These are phyloP conservation scores for Hoplodrina blanda DNA, from an alignment of 2,888 invertebrate genomes.

Conservation along the genomic window DNA sequence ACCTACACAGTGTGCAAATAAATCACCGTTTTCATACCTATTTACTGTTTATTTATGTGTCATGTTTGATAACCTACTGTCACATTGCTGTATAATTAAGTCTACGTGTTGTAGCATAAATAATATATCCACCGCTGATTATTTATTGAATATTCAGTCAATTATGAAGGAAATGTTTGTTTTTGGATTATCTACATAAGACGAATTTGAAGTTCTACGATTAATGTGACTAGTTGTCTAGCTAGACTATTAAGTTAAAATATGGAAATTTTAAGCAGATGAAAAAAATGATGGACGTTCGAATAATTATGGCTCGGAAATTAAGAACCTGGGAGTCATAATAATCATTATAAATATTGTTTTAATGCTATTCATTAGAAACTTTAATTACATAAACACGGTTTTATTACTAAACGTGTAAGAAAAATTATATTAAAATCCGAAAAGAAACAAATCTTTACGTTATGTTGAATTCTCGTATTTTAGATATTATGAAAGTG, in stretches of 20 bases:
- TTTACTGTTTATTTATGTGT: slow-evolving; percentile 57
- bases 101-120: slow-evolving; percentile 51
- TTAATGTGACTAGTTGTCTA: slow-evolving; percentile 24
- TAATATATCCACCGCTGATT: slow-evolving; percentile 33
- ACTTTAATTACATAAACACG: slow-evolving; percentile 21
- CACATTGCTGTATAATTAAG: slow-evolving; percentile 54
- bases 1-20: slow-evolving; percentile 43
- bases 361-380: slow-evolving; percentile 38
- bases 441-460: not conserved
- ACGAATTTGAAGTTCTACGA: slow-evolving; percentile 21
- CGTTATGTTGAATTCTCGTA: not conserved
- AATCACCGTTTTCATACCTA: slow-evolving; percentile 48
- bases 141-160: slow-evolving; percentile 45
- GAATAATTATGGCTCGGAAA: slow-evolving; percentile 34
- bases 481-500: slow-evolving; percentile 14
- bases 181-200: slow-evolving; percentile 38
- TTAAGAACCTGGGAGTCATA: slow-evolving; percentile 31
- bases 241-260: slow-evolving; percentile 26
- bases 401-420: slow-evolving; percentile 25
- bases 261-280: slow-evolving; percentile 17
- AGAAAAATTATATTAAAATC: slow-evolving; percentile 15
- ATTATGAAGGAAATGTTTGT: slow-evolving; percentile 42
- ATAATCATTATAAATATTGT: slow-evolving; percentile 35
- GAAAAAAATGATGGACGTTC: slow-evolving; percentile 27
- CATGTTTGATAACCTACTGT: slow-evolving; percentile 56